Percentiles rank a stretch among this genome's conserved stretches.
phyloP scores from a whole-genome alignment of 2,797 vertebrate species.

The Tamandua tetradactyla region DNA sequence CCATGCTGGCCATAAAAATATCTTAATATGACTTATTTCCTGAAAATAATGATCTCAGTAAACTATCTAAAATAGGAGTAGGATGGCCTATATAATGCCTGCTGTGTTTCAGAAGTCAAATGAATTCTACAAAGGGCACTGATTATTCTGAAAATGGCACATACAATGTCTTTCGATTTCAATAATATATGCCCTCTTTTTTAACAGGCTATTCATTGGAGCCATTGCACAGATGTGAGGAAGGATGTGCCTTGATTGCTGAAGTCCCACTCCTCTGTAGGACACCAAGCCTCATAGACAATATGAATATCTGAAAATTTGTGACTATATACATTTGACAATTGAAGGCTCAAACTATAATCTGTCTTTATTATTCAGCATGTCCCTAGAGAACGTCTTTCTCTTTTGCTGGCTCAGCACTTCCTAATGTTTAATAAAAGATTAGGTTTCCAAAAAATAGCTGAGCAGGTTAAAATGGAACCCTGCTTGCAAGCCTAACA shows the following conservation, averaged over 20 bases:
- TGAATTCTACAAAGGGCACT: neutral
- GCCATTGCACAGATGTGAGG: neutral
- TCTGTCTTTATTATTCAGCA: slow-evolving; percentile 62
- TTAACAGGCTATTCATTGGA: neutral
- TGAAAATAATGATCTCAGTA: slow-evolving; percentile 7
- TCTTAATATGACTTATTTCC: slow-evolving; percentile 51
- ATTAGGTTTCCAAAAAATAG: slow-evolving; percentile 56
- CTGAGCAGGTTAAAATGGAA: slow-evolving; percentile 64
- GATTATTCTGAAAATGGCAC: neutral
- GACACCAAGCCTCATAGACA: neutral
- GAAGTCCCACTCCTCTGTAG: neutral
- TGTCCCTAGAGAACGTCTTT: slow-evolving; percentile 42
- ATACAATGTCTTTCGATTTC: neutral
- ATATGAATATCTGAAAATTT: neutral
- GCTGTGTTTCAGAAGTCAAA: neutral
- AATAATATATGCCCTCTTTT: slow-evolving; percentile 25
- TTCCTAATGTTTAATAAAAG: slow-evolving; percentile 72
- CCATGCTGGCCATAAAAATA: neutral
- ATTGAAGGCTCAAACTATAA: neutral
- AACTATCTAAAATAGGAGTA: slow-evolving; percentile 33
- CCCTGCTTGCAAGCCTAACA: neutral
- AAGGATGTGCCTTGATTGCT: neutral
- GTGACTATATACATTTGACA: neutral
- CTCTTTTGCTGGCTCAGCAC: slow-evolving; percentile 68
- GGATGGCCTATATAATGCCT: neutral